Evolutionary conservation across 2,888 invertebrate genomes (phyloP).

Genomic region (Galeruca laticollis): DNA sequence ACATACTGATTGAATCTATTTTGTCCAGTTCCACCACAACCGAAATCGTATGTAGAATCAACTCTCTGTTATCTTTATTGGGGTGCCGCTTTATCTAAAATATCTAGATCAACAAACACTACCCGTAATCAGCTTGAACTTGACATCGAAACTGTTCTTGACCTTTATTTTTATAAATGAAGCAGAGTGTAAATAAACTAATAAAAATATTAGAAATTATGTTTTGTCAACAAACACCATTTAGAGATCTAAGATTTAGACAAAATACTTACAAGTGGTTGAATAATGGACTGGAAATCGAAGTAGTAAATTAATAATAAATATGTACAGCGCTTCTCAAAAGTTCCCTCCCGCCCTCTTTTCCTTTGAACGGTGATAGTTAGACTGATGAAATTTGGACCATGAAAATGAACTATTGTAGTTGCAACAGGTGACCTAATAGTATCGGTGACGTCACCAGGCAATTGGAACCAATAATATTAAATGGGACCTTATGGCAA

Average conservation of each 20-base stretch:
- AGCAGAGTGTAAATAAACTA: not conserved
- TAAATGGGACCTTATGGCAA: too few species aligned
- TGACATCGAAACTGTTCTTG: not conserved
- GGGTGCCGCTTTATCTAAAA: conserved; percentile 5
- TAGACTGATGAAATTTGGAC: too few species aligned
- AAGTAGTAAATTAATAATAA: too few species aligned
- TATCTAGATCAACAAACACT: too few species aligned
- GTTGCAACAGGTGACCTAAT: too few species aligned
- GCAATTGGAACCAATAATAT: too few species aligned
- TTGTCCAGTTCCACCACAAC: conserved; percentile 1
- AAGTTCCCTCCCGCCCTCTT: too few species aligned
- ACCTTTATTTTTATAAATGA: not conserved
- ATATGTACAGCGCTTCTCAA: too few species aligned
- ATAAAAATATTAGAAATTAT: not conserved
- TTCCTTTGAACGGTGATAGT: too few species aligned
- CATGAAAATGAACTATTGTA: too few species aligned
- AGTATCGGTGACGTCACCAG: too few species aligned
- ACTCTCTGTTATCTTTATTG: conserved; percentile 5
- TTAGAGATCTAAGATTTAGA: not conserved
- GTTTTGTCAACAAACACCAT: not conserved
- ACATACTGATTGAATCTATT: not conserved
- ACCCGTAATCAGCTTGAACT: conserved; percentile 5
- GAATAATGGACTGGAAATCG: not conserved
- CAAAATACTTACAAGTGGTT: not conserved
- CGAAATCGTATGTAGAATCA: not conserved